Evolutionary conservation across 2,888 invertebrate genomes (phyloP), one percentile per base, ranked within the genome.

Genomic region (Cosmopolites sordidus): DNA sequence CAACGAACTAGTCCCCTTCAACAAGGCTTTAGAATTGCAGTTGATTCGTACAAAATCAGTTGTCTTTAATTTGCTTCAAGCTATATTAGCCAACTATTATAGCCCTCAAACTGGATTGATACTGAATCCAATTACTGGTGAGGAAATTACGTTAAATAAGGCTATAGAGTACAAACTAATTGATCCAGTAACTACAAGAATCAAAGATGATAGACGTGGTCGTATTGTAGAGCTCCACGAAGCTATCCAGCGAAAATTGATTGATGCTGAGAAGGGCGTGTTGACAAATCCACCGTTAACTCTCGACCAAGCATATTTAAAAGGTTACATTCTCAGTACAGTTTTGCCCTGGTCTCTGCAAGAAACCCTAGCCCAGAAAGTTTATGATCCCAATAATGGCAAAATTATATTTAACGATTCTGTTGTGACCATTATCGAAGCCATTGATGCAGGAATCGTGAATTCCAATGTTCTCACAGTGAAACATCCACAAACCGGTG

Each of bases 301-400:
- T 47, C 76, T 92, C 37, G 87, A 89, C 70, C 83, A 87, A 62
- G 92, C 92, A 1, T 83, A 85, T 62, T 83, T 86, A 45, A 90
- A 88, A 69, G 91, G 92, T 5, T 89, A 87, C 68, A 78, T 92
- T 38, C 74, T 92, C 22, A 88, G 86, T 64, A 86, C 88, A 22
- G 81, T 83, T 48, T 84, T 87, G 65, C 91, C 92, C 0, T 83
- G 87, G 81, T 87, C 90, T 0, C 74, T 92, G 54, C 89, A 89
- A 70, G 89, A 92, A 76, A 88, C 89, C 11, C 74, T 92, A 48
- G 84, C 89, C 17, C 85, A 89, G 71, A 86, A 87, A 56, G 80
- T 87, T 37, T 92, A 91, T 69, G 84, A 91, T 67, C 80, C 86
- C 2, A 80, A 81, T 59, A 83, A 85, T 2, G 89, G 91, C 0